phyloP scores from a whole-genome alignment of 2,797 vertebrate genomes.

The Thalassophryne amazonica region DNA sequence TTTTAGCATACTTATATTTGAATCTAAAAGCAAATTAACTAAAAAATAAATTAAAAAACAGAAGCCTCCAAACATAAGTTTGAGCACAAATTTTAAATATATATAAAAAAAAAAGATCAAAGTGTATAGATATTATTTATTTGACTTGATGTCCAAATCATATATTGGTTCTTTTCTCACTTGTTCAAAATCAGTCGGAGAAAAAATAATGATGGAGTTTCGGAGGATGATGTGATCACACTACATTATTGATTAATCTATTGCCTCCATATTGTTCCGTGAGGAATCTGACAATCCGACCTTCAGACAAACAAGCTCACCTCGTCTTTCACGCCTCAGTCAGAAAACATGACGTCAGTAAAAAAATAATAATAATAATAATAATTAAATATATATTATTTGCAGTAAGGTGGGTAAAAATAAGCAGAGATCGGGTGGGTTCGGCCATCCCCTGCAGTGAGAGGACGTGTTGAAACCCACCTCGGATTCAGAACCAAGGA shows the following conservation, averaged over 20 bases:
- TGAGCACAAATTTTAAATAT: too few species aligned
- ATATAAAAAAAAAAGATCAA: too few species aligned
- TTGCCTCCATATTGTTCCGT: slow-evolving; percentile 62
- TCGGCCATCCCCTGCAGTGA: slow-evolving; percentile 72
- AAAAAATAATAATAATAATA: neutral
- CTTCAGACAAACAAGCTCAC: slow-evolving; percentile 64
- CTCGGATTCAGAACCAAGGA: slow-evolving; percentile 79
- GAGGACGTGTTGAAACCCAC: slow-evolving; percentile 83
- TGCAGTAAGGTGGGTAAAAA: too few species aligned
- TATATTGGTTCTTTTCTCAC: slow-evolving; percentile 34
- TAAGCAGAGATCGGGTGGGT: too few species aligned
- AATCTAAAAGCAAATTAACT: too few species aligned
- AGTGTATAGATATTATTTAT: neutral
- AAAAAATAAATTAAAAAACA: too few species aligned
- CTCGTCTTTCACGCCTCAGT: slow-evolving; percentile 13
- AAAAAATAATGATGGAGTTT: too few species aligned
- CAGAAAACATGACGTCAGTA: slow-evolving; percentile 48
- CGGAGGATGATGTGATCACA: slow-evolving; percentile 17
- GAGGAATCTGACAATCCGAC: slow-evolving; percentile 64
- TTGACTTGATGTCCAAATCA: neutral
- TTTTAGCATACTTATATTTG: too few species aligned
- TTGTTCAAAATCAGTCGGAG: slow-evolving; percentile 37
- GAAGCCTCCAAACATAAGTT: too few species aligned
- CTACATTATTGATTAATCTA: slow-evolving; percentile 46
- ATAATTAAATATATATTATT: neutral